Evolutionary conservation across 2,113 vertebrate genomes (phyloP).

Genomic region (Lota lota): DNA sequence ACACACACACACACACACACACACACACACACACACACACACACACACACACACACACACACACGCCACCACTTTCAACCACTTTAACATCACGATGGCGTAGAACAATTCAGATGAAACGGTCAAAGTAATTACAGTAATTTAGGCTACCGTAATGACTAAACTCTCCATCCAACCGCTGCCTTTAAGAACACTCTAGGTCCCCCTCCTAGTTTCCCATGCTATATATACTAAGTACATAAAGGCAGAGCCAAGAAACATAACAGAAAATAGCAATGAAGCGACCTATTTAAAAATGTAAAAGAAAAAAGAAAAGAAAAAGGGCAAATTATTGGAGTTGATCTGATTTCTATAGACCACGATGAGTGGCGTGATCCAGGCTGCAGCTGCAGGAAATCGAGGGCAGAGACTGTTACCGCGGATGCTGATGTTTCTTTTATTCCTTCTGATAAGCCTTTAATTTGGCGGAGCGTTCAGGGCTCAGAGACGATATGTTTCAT

Average conservation of each 20-base stretch:
- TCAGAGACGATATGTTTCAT: no score
- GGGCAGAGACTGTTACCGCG: slow-evolving; percentile 14
- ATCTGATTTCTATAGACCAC: slow-evolving; percentile 22
- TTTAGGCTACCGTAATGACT: slow-evolving; percentile 50
- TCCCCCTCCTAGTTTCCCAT: no score
- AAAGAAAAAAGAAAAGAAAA: slow-evolving; percentile 31
- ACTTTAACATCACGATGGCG: slow-evolving; percentile 16
- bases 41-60: slow-evolving; percentile 14
- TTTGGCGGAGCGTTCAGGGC: slow-evolving; percentile 6
- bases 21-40: not conserved
- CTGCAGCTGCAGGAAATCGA: slow-evolving; percentile 45
- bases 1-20: not conserved
- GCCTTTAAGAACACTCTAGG: no score
- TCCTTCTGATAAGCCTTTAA: slow-evolving; percentile 34
- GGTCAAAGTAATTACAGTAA: slow-evolving; percentile 52
- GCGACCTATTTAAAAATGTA: no score
- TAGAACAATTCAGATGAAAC: slow-evolving; percentile 33
- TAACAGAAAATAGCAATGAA: slow-evolving; percentile 8
- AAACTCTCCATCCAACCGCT: slow-evolving; percentile 11
- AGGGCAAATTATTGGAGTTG: slow-evolving; percentile 38
- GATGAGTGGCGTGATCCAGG: slow-evolving; percentile 30
- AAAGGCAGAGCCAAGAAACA: no score
- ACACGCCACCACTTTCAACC: not conserved
- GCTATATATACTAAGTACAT: no score
- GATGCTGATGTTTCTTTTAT: slow-evolving; percentile 30